Evolutionary conservation across 2,797 vertebrate genomes (phyloP), one percentile per base, ranked within the genome.

Genomic region (Pantherophis vulpinus): DNA sequence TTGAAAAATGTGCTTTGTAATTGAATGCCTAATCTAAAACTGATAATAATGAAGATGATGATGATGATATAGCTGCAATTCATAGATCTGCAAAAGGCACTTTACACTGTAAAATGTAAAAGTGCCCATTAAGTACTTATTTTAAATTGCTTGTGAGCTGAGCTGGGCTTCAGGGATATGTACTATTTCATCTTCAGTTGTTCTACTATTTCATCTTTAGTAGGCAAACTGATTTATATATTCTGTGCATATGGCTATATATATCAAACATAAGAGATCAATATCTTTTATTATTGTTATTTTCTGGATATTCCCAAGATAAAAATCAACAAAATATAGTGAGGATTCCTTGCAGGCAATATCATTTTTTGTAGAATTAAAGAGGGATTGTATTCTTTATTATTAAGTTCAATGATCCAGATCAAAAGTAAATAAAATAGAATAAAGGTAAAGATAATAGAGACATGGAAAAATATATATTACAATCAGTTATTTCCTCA

Each of bases 71-170:
- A 91, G 54, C 3, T 91, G 90, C 91, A 93, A 90, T 87, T 0
- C 29, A 83, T 27, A 7, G 1, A 0, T 29, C 88, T 20, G 3
- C 20, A 0, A 92, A 92, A 74, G 55, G 91, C 20, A 93, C 91
- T 93, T 51, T 51, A 51, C 0, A 42, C 86, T 61, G 91, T 91
- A 37, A 60, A 37, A 61, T 20, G 25, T 11, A 79, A 42, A 79
- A 83, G 87, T 86, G 0, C 56, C 63, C 89, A 93, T 0, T 2
- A 56, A 87, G 74, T 93, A 14, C 20, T 88, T 91, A 94, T 91
- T 92, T 94, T 91, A 86, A 92, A 90, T 91, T 94, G 88, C 74
- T 37, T 95, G 90, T 92, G 61, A 94, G 93, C 66, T 58, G 12
- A 47, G 6, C 37, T 91, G 27, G 11, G 42, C 32, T 93, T 87